These are phyloP conservation scores for Volucella inanis DNA, from an alignment of 2,888 invertebrate species.

Conservation along the genomic window DNA sequence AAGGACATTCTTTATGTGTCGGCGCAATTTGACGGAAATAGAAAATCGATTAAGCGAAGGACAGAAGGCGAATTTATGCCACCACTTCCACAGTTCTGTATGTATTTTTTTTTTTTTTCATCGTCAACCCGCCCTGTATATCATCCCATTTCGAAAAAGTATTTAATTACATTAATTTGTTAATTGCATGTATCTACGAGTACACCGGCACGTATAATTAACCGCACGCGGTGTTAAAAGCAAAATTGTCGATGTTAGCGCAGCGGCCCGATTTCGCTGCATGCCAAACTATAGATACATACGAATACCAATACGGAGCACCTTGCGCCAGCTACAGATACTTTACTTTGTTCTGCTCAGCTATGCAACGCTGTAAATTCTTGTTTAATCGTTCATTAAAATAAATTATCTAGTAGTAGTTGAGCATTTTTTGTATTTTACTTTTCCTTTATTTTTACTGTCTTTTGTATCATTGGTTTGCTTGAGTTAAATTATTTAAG, in stretches of 20 bases:
- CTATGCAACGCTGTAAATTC: conserved; percentile 69
- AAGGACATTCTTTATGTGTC: conserved; percentile 17
- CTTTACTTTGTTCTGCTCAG: conserved; percentile 23
- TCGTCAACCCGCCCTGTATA: too few relatives aligned
- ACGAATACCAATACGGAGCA: too few relatives aligned
- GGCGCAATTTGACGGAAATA: conserved; percentile 57
- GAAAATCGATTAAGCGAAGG: conserved; percentile 65
- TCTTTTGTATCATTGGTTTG: too few relatives aligned
- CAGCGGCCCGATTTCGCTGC: conserved; percentile 2
- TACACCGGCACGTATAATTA: conserved; percentile 55
- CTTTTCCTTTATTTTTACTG: conserved; percentile 10
- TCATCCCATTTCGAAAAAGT: background rate
- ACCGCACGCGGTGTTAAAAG: conserved; percentile 67
- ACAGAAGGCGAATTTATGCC: background rate
- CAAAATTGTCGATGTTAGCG: conserved; percentile 54
- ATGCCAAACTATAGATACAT: conserved; percentile 9
- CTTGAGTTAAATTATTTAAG: conserved; percentile 66
- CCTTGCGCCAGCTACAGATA: background rate
- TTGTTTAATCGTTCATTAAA: conserved; percentile 73
- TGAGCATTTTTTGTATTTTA: conserved; percentile 19
- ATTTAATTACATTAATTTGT: conserved; percentile 73
- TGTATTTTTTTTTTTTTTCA: too few relatives aligned
- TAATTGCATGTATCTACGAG: conserved; percentile 54
- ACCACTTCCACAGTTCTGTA: background rate
- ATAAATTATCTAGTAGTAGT: conserved; percentile 72